phyloP scores from a whole-genome alignment of 35 echinoderm and acorn worm species.

The Holothuria glaberrima region DNA sequence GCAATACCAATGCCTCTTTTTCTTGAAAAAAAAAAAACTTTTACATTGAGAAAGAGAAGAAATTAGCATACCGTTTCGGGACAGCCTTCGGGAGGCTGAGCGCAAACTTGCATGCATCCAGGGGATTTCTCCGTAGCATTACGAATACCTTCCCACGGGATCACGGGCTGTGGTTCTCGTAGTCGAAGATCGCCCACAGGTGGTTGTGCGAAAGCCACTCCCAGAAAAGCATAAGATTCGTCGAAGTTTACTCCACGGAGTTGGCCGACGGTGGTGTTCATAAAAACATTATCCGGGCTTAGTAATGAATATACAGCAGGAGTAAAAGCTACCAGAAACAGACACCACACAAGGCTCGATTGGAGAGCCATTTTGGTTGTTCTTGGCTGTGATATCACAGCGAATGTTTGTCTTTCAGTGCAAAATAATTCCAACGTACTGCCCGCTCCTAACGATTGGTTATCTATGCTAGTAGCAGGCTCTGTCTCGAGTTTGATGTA shows the following conservation, averaged over 20 bases:
- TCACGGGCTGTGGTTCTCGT: slow-evolving; percentile 32
- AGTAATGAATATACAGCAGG: not conserved
- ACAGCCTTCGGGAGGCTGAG: slow-evolving; percentile 17
- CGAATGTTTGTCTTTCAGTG: no score
- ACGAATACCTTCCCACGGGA: slow-evolving; percentile 47
- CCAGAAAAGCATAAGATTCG: slow-evolving; percentile 56
- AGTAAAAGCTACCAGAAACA: not conserved
- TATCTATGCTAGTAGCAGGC: no score
- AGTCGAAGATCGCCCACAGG: slow-evolving; percentile 69
- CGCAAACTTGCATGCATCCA: slow-evolving; percentile 57
- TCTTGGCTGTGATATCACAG: no score
- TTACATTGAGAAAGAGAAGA: no score
- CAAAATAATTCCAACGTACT: no score
- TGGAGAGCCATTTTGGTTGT: not conserved
- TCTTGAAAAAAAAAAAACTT: no score
- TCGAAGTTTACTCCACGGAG: slow-evolving; percentile 18
- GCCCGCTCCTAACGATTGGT: no score
- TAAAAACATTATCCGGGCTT: not conserved
- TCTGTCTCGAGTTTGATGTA: no score
- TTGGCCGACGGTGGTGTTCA: slow-evolving; percentile 33
- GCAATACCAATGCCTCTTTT: no score
- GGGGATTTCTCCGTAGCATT: slow-evolving; percentile 51
- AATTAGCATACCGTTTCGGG: not conserved
- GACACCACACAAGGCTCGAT: not conserved
- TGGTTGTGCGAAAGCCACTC: slow-evolving; percentile 72